Percentiles rank a stretch among this genome's conserved stretches.
Conservation (phyloP, 2,797 vertebrate species). For the Aldrovandia affinis region DNA sequence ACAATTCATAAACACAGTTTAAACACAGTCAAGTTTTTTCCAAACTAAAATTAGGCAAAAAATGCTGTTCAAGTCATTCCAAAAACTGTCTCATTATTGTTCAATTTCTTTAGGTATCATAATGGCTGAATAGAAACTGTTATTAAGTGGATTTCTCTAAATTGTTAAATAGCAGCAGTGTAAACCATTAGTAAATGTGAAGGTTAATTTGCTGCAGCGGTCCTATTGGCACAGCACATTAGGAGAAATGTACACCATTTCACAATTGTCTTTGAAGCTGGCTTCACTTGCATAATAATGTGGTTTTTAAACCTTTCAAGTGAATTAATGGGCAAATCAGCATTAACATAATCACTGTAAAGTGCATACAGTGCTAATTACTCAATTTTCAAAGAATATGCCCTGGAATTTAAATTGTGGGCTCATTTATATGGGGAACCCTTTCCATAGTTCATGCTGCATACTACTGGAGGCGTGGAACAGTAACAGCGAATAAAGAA, state of each 20-base stretch:
- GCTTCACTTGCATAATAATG: background rate
- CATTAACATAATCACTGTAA: background rate
- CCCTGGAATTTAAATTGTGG: background rate
- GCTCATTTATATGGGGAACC: background rate
- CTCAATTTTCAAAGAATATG: conserved; percentile 3
- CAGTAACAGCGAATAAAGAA: background rate
- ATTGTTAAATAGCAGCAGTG: background rate
- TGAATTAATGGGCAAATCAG: conserved; percentile 12
- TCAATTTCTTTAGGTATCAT: background rate
- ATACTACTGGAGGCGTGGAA: background rate
- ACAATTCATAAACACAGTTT: background rate
- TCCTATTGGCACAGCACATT: background rate
- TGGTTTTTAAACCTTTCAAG: background rate
- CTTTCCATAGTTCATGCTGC: background rate
- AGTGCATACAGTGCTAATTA: background rate
- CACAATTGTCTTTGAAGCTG: background rate
- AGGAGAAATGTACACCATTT: background rate
- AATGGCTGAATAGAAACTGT: background rate
- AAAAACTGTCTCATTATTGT: background rate
- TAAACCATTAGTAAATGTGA: background rate
- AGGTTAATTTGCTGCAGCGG: conserved; percentile 14
- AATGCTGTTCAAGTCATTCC: background rate
- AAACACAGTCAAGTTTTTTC: background rate
- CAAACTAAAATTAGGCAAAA: background rate
- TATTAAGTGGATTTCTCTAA: background rate